Conservation (phyloP, 2,113 vertebrate genomes). For the Psettodes erumei region DNA sequence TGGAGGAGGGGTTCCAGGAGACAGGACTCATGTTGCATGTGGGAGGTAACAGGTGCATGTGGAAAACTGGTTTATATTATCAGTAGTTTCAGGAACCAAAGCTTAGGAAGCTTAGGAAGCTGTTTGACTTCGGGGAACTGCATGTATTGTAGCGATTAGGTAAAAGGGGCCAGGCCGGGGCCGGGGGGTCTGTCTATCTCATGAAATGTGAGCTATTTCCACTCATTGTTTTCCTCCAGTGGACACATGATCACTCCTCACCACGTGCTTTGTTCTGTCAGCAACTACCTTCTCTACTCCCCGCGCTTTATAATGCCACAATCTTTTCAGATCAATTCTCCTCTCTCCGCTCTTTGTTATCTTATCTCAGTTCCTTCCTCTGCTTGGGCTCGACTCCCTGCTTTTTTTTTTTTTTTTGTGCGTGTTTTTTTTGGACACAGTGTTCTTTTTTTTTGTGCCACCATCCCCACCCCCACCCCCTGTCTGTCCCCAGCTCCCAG, state of each 20-base stretch:
- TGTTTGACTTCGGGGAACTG: not conserved
- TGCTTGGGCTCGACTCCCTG: not conserved
- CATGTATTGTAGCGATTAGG: not conserved
- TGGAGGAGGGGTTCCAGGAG: not conserved
- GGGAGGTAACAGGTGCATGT: not conserved
- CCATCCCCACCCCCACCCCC: not conserved
- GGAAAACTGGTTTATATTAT: not conserved
- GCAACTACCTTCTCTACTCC: accelerated
- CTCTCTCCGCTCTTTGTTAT: not conserved
- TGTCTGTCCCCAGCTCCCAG: not conserved
- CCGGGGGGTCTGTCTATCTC: not conserved
- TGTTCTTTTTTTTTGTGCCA: too few species aligned
- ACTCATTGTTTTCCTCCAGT: conserved; percentile 16
- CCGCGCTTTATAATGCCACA: not conserved
- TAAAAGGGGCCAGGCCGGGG: not conserved
- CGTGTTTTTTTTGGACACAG: too few species aligned
- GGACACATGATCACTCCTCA: not conserved
- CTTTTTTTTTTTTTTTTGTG: too few species aligned
- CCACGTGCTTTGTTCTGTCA: not conserved
- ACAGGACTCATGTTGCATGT: not conserved
- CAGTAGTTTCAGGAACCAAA: not conserved
- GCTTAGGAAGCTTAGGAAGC: not conserved
- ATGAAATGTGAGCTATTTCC: conserved; percentile 24
- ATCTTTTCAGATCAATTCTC: not conserved
- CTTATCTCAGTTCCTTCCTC: conserved; percentile 33